Percentiles rank a stretch among this genome's conserved stretches.
These are phyloP conservation scores for Lysandra bellargus DNA, from an alignment of 2,888 invertebrate species.

Conservation along the genomic window DNA sequence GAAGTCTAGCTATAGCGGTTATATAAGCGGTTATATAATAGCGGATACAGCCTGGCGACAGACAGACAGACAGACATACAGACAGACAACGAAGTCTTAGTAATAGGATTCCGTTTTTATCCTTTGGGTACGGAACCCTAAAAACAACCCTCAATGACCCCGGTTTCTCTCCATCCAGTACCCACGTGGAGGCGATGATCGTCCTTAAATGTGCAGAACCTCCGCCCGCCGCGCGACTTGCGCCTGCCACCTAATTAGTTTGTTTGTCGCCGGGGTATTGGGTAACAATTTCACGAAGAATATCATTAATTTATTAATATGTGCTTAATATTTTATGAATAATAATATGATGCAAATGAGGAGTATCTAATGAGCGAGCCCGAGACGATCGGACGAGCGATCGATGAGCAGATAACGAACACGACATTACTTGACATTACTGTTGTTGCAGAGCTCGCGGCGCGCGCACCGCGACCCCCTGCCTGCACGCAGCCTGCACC, in stretches of 20 bases:
- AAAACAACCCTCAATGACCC: not conserved
- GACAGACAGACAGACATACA: too few species aligned
- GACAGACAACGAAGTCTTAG: too few species aligned
- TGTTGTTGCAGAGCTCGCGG: not conserved
- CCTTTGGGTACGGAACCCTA: too few species aligned
- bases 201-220: not conserved
- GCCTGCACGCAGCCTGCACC: not conserved
- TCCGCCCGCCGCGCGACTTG: not conserved
- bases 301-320: slow-evolving; percentile 12
- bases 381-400: not conserved
- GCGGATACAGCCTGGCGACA: too few species aligned
- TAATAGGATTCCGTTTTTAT: too few species aligned
- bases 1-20: too few species aligned
- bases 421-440: not conserved
- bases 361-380: not conserved
- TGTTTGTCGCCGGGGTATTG: slow-evolving; percentile 1
- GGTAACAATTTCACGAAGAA: not conserved
- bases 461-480: not conserved
- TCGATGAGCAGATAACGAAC: not conserved
- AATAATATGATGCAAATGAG: slow-evolving; percentile 10
- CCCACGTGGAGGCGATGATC: not conserved
- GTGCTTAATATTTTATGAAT: not conserved
- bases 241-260: not conserved
- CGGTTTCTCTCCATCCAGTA: not conserved
- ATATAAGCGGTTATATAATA: too few species aligned